Conservation (phyloP, 2,113 vertebrate genomes). For the Paramormyrops kingsleyae region DNA sequence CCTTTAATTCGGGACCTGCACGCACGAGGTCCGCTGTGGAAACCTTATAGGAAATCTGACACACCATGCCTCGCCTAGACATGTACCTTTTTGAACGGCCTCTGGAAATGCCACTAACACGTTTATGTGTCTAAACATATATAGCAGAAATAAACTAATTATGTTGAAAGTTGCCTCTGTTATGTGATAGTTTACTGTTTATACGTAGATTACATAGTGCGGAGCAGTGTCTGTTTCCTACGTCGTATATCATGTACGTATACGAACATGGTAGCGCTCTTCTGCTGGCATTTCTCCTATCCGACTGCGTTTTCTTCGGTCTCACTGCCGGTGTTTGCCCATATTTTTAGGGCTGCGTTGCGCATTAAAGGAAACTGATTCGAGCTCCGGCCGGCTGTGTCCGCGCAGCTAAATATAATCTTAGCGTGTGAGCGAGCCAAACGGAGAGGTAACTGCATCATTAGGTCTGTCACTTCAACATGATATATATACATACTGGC, state of each 20-base stretch:
- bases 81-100: neutral
- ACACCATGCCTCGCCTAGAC: neutral
- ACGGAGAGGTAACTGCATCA: constrained; percentile 58
- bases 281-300: neutral
- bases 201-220: neutral
- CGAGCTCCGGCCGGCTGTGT: constrained; percentile 45
- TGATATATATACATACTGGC: constrained; percentile 21
- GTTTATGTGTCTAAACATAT: neutral
- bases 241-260: neutral
- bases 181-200: neutral
- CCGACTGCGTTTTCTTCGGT: neutral
- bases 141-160: neutral
- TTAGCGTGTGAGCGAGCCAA: constrained; percentile 62
- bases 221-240: neutral
- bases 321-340: neutral
- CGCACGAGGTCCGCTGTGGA: neutral
- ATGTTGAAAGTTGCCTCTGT: neutral
- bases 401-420: constrained; percentile 55
- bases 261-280: neutral
- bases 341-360: constrained; percentile 42
- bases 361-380: constrained; percentile 44
- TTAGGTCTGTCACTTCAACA: constrained; percentile 37
- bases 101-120: neutral
- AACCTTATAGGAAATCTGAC: neutral
- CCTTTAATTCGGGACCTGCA: neutral